phyloP scores from a whole-genome alignment of 64 coral and sea anemone species.

The Hydrozoanthus tunicans region DNA sequence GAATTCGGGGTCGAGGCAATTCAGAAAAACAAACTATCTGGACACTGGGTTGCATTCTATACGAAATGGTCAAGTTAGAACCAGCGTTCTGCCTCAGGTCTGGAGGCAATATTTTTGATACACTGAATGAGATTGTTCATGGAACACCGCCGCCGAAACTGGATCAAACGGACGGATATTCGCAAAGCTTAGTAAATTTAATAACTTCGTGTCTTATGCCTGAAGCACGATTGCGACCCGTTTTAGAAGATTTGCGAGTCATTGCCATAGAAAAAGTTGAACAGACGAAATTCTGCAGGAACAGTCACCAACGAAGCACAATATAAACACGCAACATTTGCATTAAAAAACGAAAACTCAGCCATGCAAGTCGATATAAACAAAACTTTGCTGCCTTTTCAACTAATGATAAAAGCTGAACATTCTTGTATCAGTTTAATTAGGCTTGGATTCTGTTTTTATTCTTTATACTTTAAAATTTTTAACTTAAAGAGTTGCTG shows the following conservation, averaged over 20 bases:
- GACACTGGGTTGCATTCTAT: constrained; percentile 74
- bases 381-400: not conserved
- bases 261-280: constrained; percentile 46
- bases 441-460: not conserved
- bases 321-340: constrained; percentile 20
- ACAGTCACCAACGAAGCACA: constrained; percentile 57
- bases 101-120: constrained; percentile 69
- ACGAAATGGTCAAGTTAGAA: constrained; percentile 65
- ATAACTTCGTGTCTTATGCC: constrained; percentile 73
- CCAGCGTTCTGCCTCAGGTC: constrained; percentile 46
- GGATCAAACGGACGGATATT: constrained; percentile 28
- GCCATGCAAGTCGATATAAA: constrained; percentile 6
- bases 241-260: constrained; percentile 50
- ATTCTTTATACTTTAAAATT: not conserved
- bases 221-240: constrained; percentile 43
- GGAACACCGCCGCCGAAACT: constrained; percentile 60
- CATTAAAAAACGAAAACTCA: constrained; percentile 2
- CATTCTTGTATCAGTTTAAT: not conserved
- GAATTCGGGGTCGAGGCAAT: constrained; percentile 64
- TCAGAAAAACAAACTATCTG: constrained; percentile 64
- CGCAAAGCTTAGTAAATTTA: constrained; percentile 42
- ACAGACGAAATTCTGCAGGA: constrained; percentile 47
- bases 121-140: constrained; percentile 70
- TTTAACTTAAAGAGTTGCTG: not conserved
- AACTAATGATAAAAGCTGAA: not conserved